Base-by-base conservation (phyloP, 2,113 vertebrate genomes). In the Sporophila hypoxantha region DNA sequence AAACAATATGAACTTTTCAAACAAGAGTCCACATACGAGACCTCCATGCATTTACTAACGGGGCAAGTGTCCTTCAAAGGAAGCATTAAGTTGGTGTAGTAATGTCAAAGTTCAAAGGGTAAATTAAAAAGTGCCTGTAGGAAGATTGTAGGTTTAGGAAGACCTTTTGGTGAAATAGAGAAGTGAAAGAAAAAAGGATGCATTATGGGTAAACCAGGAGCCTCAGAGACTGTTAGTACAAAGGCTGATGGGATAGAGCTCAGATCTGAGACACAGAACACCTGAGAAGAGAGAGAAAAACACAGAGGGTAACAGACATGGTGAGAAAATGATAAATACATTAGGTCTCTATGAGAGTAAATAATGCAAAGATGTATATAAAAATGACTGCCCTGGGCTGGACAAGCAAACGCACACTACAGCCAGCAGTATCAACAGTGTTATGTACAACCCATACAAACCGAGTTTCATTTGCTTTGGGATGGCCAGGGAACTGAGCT, bases 261-360 rank as follows among this genome's bases (percentile, higher is more conserved):
- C 97, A 98, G 96, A 98, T 96, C 96, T 95, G 98, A 98, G 98
- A 98, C 97, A 98, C 97, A 98, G 98, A 98, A 98, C 96, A 98
- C 98, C 98, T 99, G 97, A 98, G 98, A 97, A 98, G 96, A 97
- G 97, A 98, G 96, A 98, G 94, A 98, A 97, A 98, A 95, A 90
- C 95, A 97, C 96, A 96, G 94, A 97, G 96, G 96, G 94, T 96
- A 97, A 97, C 96, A 96, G 95, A 97, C 96, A 93, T 96, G 96
- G 95, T 97, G 96, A 97, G 97, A 97, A 96, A 96, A 97, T 97
- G 95, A 96, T 91, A 96, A 96, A 96, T 96, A 97, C 97, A 95
- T 97, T 76, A 95, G 95, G 95, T 96, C 84, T 97, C 96, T 93
- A 86, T 93, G 95, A 95, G 94, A 95, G 46, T 94, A 95, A 95